Evolutionary conservation across 2,797 vertebrate species (phyloP), one percentile per base, ranked within the genome.

Genomic region (Darevskia nairensis): DNA sequence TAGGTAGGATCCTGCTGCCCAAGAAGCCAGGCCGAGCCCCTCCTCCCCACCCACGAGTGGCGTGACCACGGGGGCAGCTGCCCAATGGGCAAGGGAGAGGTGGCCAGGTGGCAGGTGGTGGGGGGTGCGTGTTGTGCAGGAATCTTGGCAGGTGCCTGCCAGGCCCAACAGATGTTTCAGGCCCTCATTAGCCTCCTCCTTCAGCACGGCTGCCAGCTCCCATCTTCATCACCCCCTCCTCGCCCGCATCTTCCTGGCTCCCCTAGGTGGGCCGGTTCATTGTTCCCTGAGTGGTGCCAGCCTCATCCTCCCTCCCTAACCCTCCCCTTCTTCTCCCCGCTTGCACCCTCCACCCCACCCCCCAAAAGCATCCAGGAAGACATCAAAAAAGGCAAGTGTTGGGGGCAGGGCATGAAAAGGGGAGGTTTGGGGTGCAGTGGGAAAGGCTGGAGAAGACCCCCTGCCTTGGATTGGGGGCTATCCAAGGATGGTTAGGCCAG

Each of bases 161-260:
- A 75, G 88, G 69, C 55, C 85, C 85, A 61, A 25, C 88, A 89
- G 88, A 75, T 89, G 88, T 75, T 87, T 35, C n/a, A 23, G 68
- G 39, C 1, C 23, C 83, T 89, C 88, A 85, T 89, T 81, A 89
- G 77, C 59, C 25, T 39, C 69, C 55, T 85, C 77, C 55, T 9
- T 15, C 55, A 50, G n/a, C 71, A 32, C 39, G 41, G 61, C 69
- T 89, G 88, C 85, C 85, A 86, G 39, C 84, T 86, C 85, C 75
- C 35, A 82, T 82, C 72, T 86, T 6, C 80, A 1, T 86, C 74
- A 72, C 3, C 72, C 83, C 50, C 50, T 55, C 50, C 9, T 23
- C 9, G 9, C 78, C 59, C 6, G 25, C 44, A 3, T 46, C 75
- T 11, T 74, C 39, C 74, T 39, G 59, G 8, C 68, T 29, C 23